Base-by-base conservation (phyloP, 1,140 invertebrate species). In the Hydropsyche tenuis region DNA sequence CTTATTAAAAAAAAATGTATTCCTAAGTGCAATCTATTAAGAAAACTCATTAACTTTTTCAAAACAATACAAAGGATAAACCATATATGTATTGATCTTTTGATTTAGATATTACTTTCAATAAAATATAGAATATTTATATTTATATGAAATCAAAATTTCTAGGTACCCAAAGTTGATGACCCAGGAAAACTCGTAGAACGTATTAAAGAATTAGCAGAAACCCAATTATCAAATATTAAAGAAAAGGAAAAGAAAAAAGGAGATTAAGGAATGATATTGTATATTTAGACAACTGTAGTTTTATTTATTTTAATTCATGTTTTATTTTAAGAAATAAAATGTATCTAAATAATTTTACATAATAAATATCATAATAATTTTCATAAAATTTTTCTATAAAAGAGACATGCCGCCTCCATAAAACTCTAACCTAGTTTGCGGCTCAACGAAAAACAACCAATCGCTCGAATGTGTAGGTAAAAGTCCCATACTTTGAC, bases 391-490 rank as follows among this genome's bases (percentile, higher is more conserved):
- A 12, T 27, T 23, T 48, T 43, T 77, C 85, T 86, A 89, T 77
- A 87, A 81, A 79, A 94, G 89, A 62, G 89, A 87, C 72, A 94
- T 81, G 72, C 95, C 95, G 70, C 95, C 95, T 43, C 94, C 94
- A 78, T 93, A 93, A 86, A 93, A 94, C 84, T 97, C 95, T 72
- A 95, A 86, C 81, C 93, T 88, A 76, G 90, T 89, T 83, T 94
- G 94, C 6, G 96, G 93, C 82, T 98, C 93, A 37, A 97, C 94
- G 87, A 99, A 99, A 46, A 97, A 97, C 42, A 99, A 85, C 98
- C 98, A 99, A 86, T 99, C 98, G 37, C 97, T 99, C 6, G 96
- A 91, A 86, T 99, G 96, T 56, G 96, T 98, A 16, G 98, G 98
- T 25, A 99, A 85, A 16, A 99, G 83, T 12, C 98, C 98, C 97